Evolutionary conservation across 2,113 vertebrate species (phyloP).

Genomic region (Gnathonemus echidnorhynchus): DNA sequence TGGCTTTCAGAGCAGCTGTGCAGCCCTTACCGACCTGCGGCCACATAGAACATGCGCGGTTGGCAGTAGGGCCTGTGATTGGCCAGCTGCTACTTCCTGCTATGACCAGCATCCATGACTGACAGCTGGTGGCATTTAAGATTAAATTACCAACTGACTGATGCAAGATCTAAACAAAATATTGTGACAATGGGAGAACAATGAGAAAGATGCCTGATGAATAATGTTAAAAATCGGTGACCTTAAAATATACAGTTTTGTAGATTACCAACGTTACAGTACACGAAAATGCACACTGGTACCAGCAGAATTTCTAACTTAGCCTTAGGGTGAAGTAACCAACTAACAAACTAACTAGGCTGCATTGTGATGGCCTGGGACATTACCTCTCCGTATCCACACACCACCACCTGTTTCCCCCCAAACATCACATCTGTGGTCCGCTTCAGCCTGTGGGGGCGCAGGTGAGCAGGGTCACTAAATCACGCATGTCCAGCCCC

Average conservation of each 20-base stretch:
- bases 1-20: conserved; percentile 72
- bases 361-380: neutral
- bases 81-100: neutral
- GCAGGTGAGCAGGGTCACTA: neutral
- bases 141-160: neutral
- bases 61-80: neutral
- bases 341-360: neutral
- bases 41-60: neutral
- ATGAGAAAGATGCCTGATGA: neutral
- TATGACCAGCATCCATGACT: neutral
- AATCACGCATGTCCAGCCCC: neutral
- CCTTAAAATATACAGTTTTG: neutral
- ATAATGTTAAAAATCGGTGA: neutral
- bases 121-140: neutral
- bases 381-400: conserved; percentile 86
- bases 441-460: conserved; percentile 68
- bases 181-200: neutral
- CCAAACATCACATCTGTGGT: conserved; percentile 90
- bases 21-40: conserved; percentile 58
- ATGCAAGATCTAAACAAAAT: neutral
- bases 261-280: neutral
- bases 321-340: neutral
- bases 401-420: conserved; percentile 84
- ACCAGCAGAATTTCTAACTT: neutral
- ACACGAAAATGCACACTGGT: neutral